Evolutionary conservation across 2,797 vertebrate genomes (phyloP), one percentile per base, ranked within the genome.

Genomic region (Loriculus beryllinus): DNA sequence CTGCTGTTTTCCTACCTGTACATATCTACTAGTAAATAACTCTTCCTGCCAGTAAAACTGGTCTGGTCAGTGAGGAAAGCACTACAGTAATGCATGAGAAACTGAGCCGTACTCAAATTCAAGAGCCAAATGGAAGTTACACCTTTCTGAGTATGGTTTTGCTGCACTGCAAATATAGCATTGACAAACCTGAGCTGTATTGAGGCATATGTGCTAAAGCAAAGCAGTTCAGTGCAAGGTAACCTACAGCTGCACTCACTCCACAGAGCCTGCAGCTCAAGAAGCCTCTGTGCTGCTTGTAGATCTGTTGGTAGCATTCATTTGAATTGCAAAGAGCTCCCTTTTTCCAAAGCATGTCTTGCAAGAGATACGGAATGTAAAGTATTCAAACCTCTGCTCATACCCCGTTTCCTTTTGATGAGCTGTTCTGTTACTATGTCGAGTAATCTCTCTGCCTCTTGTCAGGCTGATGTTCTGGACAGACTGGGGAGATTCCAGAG

Each of bases 401-500:
- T 29, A 28, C 43, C 57, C 47, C 1, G 10, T 6, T 31, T 16
- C 69, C 68, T 70, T 78, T 51, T 1, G 65, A 26, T 37, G 74
- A 72, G 67, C 62, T 28, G 57, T 72, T 78, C 22, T 3, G 22
- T 22, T 75, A 1, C 7, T 20, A 3, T 63, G 76, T 23, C 0
- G 0, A 17, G 26, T 56, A 35, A 67, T 45, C 64, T n/a, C 51
- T 92, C 39, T 60, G 56, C 29, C 82, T 51, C 29, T 85, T 31
- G 21, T 26, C 96, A 99, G 99, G 76, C 79, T 99, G 95, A 99
- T 99, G 99, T 99, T 99, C 97, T 99, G 99, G 99, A 99, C 99
- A 0, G 99, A 99, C 97, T 99, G 99, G 99, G 99, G 99, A 0
- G 99, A 99, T 94, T 94, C 98, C 42, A 98, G 98, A 2, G 98